Evolutionary conservation across 2,113 vertebrate species (phyloP).

Genomic region (Merops nubicus): DNA sequence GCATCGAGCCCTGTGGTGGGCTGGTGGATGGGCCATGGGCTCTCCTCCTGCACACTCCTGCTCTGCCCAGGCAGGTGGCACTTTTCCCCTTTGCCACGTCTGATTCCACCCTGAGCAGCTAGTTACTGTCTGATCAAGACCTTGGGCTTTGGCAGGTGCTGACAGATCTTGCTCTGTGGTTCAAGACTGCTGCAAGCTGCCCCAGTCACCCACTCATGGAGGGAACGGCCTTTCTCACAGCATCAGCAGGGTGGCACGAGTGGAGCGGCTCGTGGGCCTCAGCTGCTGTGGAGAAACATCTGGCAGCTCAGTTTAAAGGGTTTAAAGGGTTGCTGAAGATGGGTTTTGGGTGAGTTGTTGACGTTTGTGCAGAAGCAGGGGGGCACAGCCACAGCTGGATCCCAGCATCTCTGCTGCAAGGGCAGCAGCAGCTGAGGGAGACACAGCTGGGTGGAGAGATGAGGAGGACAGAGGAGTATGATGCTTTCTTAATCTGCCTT

Average conservation of each 20-base stretch:
- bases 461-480: not conserved
- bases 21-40: not conserved
- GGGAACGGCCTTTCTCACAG: not conserved
- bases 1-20: rapidly evolving
- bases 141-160: not conserved
- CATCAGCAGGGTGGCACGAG: not conserved
- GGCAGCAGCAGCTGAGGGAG: not conserved
- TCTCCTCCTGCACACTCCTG: rapidly evolving
- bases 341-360: not conserved
- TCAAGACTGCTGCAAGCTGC: not conserved
- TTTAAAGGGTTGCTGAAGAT: not conserved
- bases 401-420: not conserved
- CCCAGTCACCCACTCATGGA: rapidly evolving
- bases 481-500: not conserved
- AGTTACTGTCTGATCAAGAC: not conserved
- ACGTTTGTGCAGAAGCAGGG: not conserved
- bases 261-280: rapidly evolving
- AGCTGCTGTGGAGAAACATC: not conserved
- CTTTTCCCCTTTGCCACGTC: not conserved
- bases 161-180: not conserved
- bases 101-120: not conserved
- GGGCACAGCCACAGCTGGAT: not conserved
- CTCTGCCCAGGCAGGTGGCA: rapidly evolving
- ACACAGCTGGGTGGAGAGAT: not conserved
- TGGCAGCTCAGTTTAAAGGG: not conserved